A percentile compares a stretch with the other conserved stretches of the same genome.
Evolutionary conservation across 2,113 vertebrate genomes (phyloP).

Genomic region (Cyphomyrus discorhynchus): DNA sequence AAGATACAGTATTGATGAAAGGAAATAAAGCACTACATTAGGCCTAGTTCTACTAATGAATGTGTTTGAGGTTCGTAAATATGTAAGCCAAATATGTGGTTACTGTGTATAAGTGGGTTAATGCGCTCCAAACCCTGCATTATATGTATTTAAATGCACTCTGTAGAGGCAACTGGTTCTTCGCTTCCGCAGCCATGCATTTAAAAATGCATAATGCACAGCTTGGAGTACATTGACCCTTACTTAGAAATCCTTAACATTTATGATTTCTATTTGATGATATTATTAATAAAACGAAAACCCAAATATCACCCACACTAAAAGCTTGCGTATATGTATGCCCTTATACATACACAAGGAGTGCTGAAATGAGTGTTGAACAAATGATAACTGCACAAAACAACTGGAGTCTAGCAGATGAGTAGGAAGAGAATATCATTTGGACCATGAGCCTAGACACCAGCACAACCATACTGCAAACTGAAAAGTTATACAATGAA

Average conservation of each 20-base stretch:
- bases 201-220: background rate
- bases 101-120: background rate
- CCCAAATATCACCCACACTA: background rate
- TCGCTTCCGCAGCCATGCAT: background rate
- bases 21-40: background rate
- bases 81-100: background rate
- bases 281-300: background rate
- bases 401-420: background rate
- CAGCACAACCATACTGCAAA: background rate
- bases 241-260: background rate
- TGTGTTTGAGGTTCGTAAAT: background rate
- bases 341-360: background rate
- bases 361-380: background rate
- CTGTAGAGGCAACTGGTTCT: background rate
- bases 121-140: background rate
- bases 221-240: background rate
- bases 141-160: background rate
- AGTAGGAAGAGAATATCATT: background rate
- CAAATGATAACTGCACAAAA: background rate
- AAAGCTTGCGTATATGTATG: background rate
- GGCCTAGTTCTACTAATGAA: background rate
- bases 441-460: background rate
- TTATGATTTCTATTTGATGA: background rate
- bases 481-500: background rate
- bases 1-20: background rate